phyloP scores from a whole-genome alignment of 2,113 vertebrate genomes.

The Pseudopipra pipra region DNA sequence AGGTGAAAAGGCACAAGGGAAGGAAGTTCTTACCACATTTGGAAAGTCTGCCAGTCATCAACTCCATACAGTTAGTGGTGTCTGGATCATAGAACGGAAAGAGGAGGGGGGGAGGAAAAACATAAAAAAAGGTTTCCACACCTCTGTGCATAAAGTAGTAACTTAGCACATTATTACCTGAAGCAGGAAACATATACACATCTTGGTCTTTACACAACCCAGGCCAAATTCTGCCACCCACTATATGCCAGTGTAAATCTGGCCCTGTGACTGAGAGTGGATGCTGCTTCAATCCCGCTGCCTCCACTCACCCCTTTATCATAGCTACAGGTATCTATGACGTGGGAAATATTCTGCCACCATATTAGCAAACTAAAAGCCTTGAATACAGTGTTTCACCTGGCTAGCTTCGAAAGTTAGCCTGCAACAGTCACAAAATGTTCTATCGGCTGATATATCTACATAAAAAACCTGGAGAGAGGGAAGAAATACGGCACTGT shows the following conservation, averaged over 20 bases:
- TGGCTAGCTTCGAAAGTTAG: not conserved
- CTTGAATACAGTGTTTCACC: not conserved
- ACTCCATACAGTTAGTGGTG: slow-evolving; percentile 86
- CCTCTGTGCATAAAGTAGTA: slow-evolving; percentile 65
- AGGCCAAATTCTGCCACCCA: slow-evolving; percentile 48
- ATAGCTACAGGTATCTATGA: not conserved
- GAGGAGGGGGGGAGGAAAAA: slow-evolving; percentile 74
- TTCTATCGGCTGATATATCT: not conserved
- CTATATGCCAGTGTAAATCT: not conserved
- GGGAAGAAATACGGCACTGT: not conserved
- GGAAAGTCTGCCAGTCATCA: slow-evolving; percentile 89
- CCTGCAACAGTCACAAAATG: not conserved
- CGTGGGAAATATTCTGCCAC: not conserved
- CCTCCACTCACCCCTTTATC: not conserved
- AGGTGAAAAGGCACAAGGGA: slow-evolving; percentile 64
- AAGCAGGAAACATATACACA: slow-evolving; percentile 63
- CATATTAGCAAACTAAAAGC: not conserved
- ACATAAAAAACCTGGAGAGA: not conserved
- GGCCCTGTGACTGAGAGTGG: not conserved
- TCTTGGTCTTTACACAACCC: slow-evolving; percentile 29
- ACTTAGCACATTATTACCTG: slow-evolving; percentile 64
- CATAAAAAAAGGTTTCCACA: slow-evolving; percentile 72
- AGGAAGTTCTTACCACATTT: slow-evolving; percentile 91
- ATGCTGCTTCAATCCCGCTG: not conserved
- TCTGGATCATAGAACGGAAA: slow-evolving; percentile 81